Evolutionary conservation across 1,140 invertebrate species (phyloP).

Genomic region (Idris sp.): DNA sequence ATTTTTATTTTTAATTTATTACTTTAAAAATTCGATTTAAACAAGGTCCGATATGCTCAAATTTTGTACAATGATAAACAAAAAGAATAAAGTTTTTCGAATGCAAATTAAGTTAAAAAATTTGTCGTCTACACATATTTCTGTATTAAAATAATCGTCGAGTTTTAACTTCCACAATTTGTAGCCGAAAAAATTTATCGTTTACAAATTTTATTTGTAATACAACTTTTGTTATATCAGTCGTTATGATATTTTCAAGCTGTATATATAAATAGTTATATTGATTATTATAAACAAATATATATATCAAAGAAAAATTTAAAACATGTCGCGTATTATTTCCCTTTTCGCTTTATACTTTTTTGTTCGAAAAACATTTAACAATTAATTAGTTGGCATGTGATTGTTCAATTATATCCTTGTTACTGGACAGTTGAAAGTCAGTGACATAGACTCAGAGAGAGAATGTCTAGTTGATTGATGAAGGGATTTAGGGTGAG

Average conservation of each 20-base stretch:
- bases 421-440: constrained; percentile 61
- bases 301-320: constrained; percentile 53
- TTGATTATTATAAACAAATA: constrained; percentile 76
- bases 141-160: too few species aligned
- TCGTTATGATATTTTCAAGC: constrained; percentile 69
- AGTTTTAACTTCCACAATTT: too few species aligned
- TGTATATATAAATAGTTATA: constrained; percentile 76
- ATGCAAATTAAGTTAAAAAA: constrained; percentile 39
- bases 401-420: constrained; percentile 36
- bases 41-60: constrained; percentile 37
- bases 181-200: constrained; percentile 33
- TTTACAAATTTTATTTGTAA: constrained; percentile 57
- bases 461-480: constrained; percentile 56
- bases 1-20: constrained; percentile 1
- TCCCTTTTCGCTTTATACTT: constrained; percentile 1
- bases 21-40: constrained; percentile 1
- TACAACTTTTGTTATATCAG: constrained; percentile 60
- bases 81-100: constrained; percentile 64
- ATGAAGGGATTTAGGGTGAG: constrained; percentile 63
- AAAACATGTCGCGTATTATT: constrained; percentile 29
- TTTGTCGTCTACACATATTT: constrained; percentile 54
- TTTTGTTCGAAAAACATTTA: not conserved
- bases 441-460: constrained; percentile 45
- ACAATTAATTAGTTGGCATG: constrained; percentile 35
- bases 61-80: constrained; percentile 16